A percentile compares a stretch with the other conserved stretches of the same genome.
Conservation (phyloP, 2,888 invertebrate genomes). For the Vanessa cardui region DNA sequence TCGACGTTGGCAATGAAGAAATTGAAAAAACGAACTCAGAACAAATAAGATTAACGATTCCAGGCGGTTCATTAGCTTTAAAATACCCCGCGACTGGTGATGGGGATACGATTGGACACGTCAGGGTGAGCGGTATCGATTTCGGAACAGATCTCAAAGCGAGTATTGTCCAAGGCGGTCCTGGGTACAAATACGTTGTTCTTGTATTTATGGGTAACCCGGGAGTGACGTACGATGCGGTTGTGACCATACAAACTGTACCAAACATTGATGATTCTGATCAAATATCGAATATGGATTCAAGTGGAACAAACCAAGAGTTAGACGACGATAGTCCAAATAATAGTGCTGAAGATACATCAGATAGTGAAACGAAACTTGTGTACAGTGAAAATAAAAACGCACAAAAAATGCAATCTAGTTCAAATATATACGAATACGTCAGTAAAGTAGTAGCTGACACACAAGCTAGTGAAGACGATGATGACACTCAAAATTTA, state of each 20-base stretch:
- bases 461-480: constrained; percentile 36
- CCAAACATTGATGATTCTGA: constrained; percentile 39
- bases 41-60: constrained; percentile 67
- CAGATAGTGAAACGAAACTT: constrained; percentile 42
- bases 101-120: constrained; percentile 67
- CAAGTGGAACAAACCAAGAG: constrained; percentile 33
- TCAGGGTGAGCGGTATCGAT: constrained; percentile 74
- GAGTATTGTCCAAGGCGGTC: constrained; percentile 72
- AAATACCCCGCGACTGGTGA: constrained; percentile 69
- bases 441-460: constrained; percentile 49
- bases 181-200: constrained; percentile 73
- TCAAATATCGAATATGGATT: constrained; percentile 13
- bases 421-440: constrained; percentile 59
- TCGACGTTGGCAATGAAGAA: constrained; percentile 78
- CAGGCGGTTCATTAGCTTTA: constrained; percentile 72
- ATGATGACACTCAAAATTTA: constrained; percentile 35
- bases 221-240: constrained; percentile 66
- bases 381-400: constrained; percentile 38
- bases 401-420: constrained; percentile 56
- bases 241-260: constrained; percentile 67
- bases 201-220: constrained; percentile 68
- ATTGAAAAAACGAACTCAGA: constrained; percentile 66
- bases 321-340: constrained; percentile 47
- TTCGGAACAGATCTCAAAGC: constrained; percentile 74
- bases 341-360: constrained; percentile 49